Conservation (phyloP, 1,140 invertebrate species). For the Euura saliciscinereae region DNA sequence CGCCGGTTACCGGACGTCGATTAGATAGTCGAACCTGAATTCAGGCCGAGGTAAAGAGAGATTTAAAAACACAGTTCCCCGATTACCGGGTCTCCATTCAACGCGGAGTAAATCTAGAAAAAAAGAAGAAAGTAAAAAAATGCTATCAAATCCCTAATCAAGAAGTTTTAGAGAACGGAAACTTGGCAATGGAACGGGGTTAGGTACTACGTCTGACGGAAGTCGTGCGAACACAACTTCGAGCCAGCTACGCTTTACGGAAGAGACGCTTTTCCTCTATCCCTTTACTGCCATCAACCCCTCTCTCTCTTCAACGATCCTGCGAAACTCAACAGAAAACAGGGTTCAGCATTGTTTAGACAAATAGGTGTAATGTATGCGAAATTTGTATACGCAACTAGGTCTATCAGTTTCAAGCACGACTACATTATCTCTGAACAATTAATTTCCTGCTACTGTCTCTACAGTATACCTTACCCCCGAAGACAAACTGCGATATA, state of each 20-base stretch:
- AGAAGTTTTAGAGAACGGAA: constrained; percentile 24
- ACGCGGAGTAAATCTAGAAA: constrained; percentile 11
- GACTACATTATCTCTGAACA: constrained; percentile 1
- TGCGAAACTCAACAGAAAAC: neutral
- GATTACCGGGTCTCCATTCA: constrained; percentile 24
- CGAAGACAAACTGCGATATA: neutral
- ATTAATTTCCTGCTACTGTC: neutral
- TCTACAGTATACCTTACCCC: neutral
- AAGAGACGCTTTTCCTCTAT: neutral
- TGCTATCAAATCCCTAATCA: constrained; percentile 37
- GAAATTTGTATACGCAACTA: constrained; percentile 2
- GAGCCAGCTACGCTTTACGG: neutral
- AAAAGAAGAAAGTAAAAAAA: constrained; percentile 23
- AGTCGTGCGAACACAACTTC: constrained; percentile 2
- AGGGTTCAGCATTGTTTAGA: neutral
- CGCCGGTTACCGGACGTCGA: no score
- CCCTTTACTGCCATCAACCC: neutral
- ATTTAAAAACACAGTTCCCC: constrained; percentile 21
- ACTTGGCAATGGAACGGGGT: neutral
- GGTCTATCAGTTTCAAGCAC: neutral
- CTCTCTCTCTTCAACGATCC: neutral
- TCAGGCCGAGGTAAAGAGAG: neutral
- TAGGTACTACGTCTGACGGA: neutral
- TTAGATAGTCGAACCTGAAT: neutral
- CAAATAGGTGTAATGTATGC: constrained; percentile 3